Conservation (phyloP, 2,888 invertebrate species). For the Nomada lathburiana region DNA sequence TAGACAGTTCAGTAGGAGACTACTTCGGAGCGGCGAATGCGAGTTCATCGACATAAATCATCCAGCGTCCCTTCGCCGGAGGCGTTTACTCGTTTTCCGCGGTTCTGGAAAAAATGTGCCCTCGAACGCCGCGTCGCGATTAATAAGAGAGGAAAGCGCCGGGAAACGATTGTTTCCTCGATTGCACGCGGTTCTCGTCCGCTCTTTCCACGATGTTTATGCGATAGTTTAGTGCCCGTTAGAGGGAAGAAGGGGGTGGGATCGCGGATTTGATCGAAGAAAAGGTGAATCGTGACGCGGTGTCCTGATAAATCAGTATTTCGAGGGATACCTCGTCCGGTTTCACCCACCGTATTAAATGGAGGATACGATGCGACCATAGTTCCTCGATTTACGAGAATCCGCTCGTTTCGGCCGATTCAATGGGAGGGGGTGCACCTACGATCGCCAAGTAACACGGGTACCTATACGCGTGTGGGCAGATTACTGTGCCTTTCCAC, state of each 20-base stretch:
- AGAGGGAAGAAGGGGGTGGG: not conserved
- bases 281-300: not conserved
- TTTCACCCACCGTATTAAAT: not conserved
- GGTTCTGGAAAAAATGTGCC: not conserved
- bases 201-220: not conserved
- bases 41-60: slow-evolving; percentile 38
- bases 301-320: slow-evolving; percentile 31
- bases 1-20: slow-evolving; percentile 5
- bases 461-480: slow-evolving; percentile 4
- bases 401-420: slow-evolving; percentile 42
- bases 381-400: slow-evolving; percentile 62
- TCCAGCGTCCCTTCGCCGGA: not conserved
- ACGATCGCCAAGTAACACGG: not conserved
- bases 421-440: slow-evolving; percentile 37
- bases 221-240: too few relatives aligned
- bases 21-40: slow-evolving; percentile 1
- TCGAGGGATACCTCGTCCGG: slow-evolving; percentile 1
- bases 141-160: not conserved
- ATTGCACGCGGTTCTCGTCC: not conserved
- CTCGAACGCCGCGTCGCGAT: not conserved
- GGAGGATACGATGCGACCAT: slow-evolving; percentile 5
- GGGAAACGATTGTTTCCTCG: slow-evolving; percentile 2
- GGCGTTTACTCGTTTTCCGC: not conserved
- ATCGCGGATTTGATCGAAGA: not conserved
- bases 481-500: slow-evolving; percentile 18